These are phyloP conservation scores for Clarias platycephalus DNA, from an alignment of 2,797 vertebrate species.

Conservation along the genomic window DNA sequence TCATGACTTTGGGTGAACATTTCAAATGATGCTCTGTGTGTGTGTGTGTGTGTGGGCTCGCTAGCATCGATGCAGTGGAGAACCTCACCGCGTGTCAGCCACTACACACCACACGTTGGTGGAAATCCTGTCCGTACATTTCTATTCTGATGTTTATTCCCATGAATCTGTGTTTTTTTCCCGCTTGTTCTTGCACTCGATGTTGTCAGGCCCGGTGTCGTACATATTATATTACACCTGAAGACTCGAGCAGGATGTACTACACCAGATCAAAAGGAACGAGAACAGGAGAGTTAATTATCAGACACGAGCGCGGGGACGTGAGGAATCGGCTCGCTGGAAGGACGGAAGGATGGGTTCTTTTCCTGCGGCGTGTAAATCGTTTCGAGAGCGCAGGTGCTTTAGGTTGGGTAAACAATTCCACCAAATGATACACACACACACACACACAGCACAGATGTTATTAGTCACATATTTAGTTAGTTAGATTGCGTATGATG, in stretches of 20 bases:
- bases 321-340: not conserved
- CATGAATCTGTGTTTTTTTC: not conserved
- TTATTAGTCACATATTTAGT: no score
- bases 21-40: not conserved
- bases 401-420: no score
- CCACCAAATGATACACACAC: no score
- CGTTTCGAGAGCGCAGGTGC: no score
- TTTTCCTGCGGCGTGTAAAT: no score
- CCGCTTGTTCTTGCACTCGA: not conserved
- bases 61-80: not conserved
- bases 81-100: not conserved
- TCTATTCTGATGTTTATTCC: not conserved
- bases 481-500: no score
- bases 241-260: not conserved
- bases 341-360: no score
- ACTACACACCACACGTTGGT: not conserved
- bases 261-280: slow-evolving; percentile 18
- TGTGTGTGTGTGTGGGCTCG: not conserved
- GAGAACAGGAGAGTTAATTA: slow-evolving; percentile 3
- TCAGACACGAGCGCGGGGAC: not conserved
- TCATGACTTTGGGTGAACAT: not conserved
- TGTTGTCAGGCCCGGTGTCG: not conserved
- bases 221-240: not conserved
- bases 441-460: no score
- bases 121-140: no score